These are phyloP conservation scores for Timema podura DNA, from an alignment of 2,888 invertebrate species.

Conservation along the genomic window DNA sequence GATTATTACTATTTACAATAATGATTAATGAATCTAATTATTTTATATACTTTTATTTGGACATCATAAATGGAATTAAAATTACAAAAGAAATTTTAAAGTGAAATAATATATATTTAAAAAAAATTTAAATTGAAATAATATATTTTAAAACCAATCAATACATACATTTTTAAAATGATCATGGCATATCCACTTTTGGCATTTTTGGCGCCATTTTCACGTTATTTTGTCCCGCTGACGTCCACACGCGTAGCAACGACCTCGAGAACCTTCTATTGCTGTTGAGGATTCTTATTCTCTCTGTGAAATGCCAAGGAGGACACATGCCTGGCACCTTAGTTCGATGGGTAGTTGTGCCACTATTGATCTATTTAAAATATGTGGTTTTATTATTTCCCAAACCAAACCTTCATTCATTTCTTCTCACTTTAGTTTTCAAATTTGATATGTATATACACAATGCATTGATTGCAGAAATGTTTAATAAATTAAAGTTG, in stretches of 20 bases:
- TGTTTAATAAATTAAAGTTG: not conserved
- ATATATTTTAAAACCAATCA: not conserved
- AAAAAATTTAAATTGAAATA: no score
- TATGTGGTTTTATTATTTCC: constrained; percentile 5
- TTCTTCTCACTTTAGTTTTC: constrained; percentile 5
- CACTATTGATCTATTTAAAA: not conserved
- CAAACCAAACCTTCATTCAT: constrained; percentile 8
- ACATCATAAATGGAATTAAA: no score
- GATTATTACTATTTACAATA: no score
- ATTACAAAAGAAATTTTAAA: no score
- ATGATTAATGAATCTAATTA: no score
- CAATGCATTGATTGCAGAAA: constrained; percentile 4
- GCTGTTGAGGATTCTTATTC: not conserved
- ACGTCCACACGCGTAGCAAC: constrained; percentile 1
- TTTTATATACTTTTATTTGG: no score
- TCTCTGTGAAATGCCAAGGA: constrained; percentile 3
- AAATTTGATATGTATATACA: constrained; percentile 1
- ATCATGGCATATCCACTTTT: not conserved
- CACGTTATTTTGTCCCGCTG: not conserved
- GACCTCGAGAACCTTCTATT: not conserved
- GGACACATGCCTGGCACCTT: not conserved
- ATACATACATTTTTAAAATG: constrained; percentile 1
- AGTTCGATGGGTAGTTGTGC: constrained; percentile 8
- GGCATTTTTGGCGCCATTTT: constrained; percentile 3
- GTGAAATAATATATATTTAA: no score